Conservation (phyloP, 2,113 vertebrate genomes). For the Opisthocomus hoazin region DNA sequence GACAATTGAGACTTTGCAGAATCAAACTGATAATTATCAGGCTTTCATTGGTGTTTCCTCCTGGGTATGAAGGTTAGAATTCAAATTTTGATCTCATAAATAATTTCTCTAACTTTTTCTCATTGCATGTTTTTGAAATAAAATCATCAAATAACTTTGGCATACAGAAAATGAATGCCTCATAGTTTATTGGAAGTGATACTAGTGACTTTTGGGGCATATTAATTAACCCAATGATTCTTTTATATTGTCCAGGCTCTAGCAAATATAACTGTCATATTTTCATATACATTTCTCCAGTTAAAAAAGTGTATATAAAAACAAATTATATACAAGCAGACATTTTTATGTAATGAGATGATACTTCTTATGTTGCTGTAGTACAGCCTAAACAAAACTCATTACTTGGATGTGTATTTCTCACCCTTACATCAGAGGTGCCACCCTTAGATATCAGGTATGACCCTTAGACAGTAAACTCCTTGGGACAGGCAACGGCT, state of each 20-base stretch:
- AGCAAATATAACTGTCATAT: not conserved
- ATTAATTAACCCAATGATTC: not conserved
- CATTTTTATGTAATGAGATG: not conserved
- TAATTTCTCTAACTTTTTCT: not conserved
- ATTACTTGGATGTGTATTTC: not conserved
- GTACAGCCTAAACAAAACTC: not conserved
- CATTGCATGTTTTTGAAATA: not conserved
- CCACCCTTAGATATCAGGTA: not conserved
- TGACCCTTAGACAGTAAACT: not conserved
- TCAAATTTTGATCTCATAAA: not conserved
- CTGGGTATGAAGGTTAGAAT: not conserved
- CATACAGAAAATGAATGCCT: not conserved
- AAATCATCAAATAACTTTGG: not conserved
- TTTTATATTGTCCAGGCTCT: not conserved
- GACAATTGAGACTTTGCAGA: not conserved
- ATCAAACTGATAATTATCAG: not conserved
- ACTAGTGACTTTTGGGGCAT: not conserved
- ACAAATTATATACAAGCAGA: not conserved
- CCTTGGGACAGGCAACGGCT: not conserved
- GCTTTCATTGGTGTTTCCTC: not conserved
- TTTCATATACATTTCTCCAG: not conserved
- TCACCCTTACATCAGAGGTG: not conserved
- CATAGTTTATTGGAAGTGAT: not conserved
- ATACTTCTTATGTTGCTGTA: not conserved
- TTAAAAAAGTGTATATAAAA: not conserved